A percentile compares a stretch with the other conserved stretches of the same genome.
Conservation (phyloP, 2,113 vertebrate genomes). For the Cyanistes caeruleus region DNA sequence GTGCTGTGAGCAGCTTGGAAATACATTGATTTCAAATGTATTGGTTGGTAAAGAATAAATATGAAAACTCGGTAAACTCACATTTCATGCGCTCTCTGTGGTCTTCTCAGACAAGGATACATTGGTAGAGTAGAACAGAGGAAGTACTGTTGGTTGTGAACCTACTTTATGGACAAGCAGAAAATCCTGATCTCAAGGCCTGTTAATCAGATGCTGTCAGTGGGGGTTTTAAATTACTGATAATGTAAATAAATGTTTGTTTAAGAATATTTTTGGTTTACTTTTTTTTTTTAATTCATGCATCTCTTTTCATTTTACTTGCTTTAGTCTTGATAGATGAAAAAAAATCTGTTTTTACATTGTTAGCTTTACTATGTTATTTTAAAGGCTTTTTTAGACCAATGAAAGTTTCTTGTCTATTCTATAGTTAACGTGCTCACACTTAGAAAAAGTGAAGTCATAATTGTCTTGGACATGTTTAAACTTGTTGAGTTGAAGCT, state of each 20-base stretch:
- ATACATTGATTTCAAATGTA: not conserved
- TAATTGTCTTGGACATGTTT: not conserved
- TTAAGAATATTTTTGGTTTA: not conserved
- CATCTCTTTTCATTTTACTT: not conserved
- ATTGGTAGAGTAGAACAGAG: not conserved
- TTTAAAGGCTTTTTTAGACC: not conserved
- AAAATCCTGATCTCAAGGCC: constrained; percentile 18
- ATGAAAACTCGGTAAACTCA: not conserved
- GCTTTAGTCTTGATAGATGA: not conserved
- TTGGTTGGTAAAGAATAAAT: not conserved
- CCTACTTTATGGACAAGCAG: not conserved
- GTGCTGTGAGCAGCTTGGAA: not conserved
- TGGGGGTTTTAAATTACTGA: not conserved
- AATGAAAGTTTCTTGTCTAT: not conserved
- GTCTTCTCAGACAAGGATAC: not conserved
- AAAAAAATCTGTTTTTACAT: not conserved
- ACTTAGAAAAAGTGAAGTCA: not conserved
- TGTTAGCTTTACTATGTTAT: not conserved
- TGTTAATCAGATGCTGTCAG: not conserved
- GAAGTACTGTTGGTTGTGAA: not conserved
- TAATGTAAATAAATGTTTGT: not conserved
- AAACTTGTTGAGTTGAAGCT: not conserved
- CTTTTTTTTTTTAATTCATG: not conserved
- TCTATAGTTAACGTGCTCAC: not conserved
- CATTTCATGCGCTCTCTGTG: not conserved